Evolutionary conservation across 2,888 invertebrate species (phyloP), one percentile per base, ranked within the genome.

Genomic region (Amphipoea lucens): DNA sequence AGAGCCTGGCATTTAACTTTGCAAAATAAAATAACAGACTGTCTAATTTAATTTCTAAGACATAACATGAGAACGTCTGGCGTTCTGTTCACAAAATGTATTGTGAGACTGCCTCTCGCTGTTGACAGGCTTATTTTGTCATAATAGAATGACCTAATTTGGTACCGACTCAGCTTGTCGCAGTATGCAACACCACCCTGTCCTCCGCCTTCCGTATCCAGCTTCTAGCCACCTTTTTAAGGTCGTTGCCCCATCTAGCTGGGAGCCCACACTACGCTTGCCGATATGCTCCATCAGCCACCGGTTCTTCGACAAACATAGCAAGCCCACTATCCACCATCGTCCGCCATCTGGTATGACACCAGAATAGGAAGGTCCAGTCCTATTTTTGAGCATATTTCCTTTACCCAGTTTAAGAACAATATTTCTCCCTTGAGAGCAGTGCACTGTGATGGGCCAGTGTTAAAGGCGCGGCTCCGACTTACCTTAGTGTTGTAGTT

Each of bases 391-490:
- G 4, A 9, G 51, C 14, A 23, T 23, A 70, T 48, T n/a, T 42
- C 20, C n/a, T 63, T 76, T 23, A 17, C 40, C 11, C 23, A 48
- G 5, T 29, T 54, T n/a, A 57, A 23, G 14, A 73, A 63, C 40
- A 79, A 81, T 72, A 57, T 70, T 42, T 62, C 48, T 42, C 14
- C 14, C 70, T 42, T 42, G 45, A 45, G 11, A 45, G 45, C 45
- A 45, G 45, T 9, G 45, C 29, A 29, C 29, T 29, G 29, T 29
- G 29, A 45, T 45, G 45, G 45, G 2, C 45, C 45, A 45, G 1
- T 2, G 45, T 45, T 45, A 11, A 11, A 29, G 29, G 29, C 29
- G 29, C 45, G 45, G 9, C 45, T 1, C 11, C 11, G 45, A 45
- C 9, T 45, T 45, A 11, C 9, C 45, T 45, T 45, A 11, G 11